Percentiles rank a stretch among this genome's conserved stretches.
These are phyloP conservation scores for Microctenopoma steveboyesi DNA, from an alignment of 2,797 vertebrate genomes.

Conservation along the genomic window DNA sequence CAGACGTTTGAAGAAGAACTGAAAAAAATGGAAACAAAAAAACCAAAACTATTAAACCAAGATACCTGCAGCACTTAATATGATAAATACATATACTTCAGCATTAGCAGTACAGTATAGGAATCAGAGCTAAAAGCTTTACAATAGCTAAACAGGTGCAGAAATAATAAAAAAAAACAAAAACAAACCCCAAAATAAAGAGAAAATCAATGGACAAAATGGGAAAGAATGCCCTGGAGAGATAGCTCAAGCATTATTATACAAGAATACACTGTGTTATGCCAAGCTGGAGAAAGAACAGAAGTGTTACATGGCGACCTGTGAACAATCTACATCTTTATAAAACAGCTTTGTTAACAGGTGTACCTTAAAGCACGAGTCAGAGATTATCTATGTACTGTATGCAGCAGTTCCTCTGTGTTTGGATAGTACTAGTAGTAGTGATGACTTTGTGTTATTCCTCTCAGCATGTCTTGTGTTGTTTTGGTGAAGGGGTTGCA, in stretches of 20 bases:
- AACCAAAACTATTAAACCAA: slow-evolving; percentile 79
- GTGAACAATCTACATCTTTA: slow-evolving; percentile 83
- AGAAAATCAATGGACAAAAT: slow-evolving; percentile 62
- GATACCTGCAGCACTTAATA: slow-evolving; percentile 87
- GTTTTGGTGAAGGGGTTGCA: slow-evolving; percentile 59
- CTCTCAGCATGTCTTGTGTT: slow-evolving; percentile 55
- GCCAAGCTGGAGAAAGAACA: slow-evolving; percentile 79
- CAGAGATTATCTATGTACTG: slow-evolving; percentile 74
- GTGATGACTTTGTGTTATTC: slow-evolving; percentile 65
- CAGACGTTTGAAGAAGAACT: slow-evolving; percentile 85
- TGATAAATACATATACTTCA: slow-evolving; percentile 88
- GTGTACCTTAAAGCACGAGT: slow-evolving; percentile 86
- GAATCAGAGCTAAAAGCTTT: slow-evolving; percentile 85
- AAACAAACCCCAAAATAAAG: slow-evolving; percentile 41
- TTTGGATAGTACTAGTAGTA: slow-evolving; percentile 65
- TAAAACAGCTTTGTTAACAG: slow-evolving; percentile 85
- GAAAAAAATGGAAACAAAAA: slow-evolving; percentile 69
- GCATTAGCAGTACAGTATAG: slow-evolving; percentile 87
- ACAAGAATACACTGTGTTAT: slow-evolving; percentile 86
- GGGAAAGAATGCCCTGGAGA: slow-evolving; percentile 83
- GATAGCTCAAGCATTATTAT: slow-evolving; percentile 85
- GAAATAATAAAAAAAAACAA: slow-evolving; percentile 44
- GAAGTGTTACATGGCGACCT: slow-evolving; percentile 79
- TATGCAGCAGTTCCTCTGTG: slow-evolving; percentile 83
- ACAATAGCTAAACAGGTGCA: slow-evolving; percentile 85